These are phyloP conservation scores for Drosophila eugracilis DNA, from an alignment of 1,140 invertebrate genomes.

Conservation along the genomic window DNA sequence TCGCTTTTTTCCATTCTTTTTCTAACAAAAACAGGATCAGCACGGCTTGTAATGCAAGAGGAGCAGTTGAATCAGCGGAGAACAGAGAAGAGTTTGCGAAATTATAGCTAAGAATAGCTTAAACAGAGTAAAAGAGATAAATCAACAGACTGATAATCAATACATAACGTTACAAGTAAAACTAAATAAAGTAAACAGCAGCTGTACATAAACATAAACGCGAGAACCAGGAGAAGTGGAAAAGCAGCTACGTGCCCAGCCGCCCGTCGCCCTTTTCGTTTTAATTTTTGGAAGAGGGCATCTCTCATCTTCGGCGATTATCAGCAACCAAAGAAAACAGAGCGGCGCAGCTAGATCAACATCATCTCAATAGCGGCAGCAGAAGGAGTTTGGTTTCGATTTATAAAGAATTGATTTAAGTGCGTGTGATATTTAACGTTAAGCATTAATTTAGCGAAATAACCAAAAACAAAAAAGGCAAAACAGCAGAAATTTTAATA, in stretches of 20 bases:
- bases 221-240: conserved; percentile 46
- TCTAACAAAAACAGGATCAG: conserved; percentile 66
- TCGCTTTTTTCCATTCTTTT: conserved; percentile 19
- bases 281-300: conserved; percentile 33
- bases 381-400: conserved; percentile 75
- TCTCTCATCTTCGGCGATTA: conserved; percentile 29
- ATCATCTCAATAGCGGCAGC: conserved; percentile 43
- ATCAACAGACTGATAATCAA: conserved; percentile 85
- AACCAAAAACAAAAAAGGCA: conserved; percentile 74
- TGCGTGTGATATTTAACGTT: conserved; percentile 85
- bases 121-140: conserved; percentile 76
- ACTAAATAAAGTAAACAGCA: conserved; percentile 76
- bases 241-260: conserved; percentile 54
- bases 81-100: conserved; percentile 64
- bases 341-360: conserved; percentile 27
- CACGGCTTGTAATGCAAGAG: conserved; percentile 52
- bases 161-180: conserved; percentile 79
- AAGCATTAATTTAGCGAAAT: conserved; percentile 83
- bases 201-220: conserved; percentile 78
- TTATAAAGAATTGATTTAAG: conserved; percentile 84
- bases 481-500: conserved; percentile 77
- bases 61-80: conserved; percentile 53
- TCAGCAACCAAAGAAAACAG: conserved; percentile 43
- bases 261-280: conserved; percentile 42
- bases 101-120: conserved; percentile 71